Percentiles rank a stretch among this genome's conserved stretches.
Conservation (phyloP, 2,113 vertebrate genomes). For the Zosterops borbonicus region DNA sequence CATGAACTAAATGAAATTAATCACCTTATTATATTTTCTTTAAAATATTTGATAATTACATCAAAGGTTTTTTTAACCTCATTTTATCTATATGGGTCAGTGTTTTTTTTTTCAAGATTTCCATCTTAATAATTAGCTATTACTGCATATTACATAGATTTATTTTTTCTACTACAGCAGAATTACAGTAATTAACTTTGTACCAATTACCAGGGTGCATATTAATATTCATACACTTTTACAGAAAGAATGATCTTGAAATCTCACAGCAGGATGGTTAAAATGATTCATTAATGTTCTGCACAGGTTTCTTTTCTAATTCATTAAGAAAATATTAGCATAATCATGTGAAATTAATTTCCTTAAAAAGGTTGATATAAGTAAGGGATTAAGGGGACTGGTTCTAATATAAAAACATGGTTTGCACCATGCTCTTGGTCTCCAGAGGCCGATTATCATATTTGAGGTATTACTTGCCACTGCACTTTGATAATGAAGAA, state of each 20-base stretch:
- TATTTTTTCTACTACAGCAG: background rate
- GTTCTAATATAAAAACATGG: slow-evolving; percentile 20
- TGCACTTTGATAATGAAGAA: background rate
- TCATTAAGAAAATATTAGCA: slow-evolving; percentile 68
- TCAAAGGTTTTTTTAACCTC: background rate
- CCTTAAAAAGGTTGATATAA: slow-evolving; percentile 43
- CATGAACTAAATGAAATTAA: background rate
- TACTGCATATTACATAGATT: background rate
- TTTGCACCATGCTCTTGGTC: background rate
- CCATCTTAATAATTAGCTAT: slow-evolving; percentile 21
- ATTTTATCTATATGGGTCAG: background rate
- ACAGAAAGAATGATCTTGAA: slow-evolving; percentile 38
- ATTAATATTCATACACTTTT: slow-evolving; percentile 65
- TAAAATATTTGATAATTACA: background rate
- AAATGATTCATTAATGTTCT: slow-evolving; percentile 64
- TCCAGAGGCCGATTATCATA: background rate
- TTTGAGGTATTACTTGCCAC: slow-evolving; percentile 11
- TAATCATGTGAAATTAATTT: slow-evolving; percentile 62
- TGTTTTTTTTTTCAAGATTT: background rate
- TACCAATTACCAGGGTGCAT: slow-evolving; percentile 48
- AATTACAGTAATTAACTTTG: slow-evolving; percentile 70
- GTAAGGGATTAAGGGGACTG: slow-evolving; percentile 34
- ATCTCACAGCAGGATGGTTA: slow-evolving; percentile 53
- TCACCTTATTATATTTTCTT: background rate
- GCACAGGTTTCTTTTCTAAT: slow-evolving; percentile 48